Percentiles rank a stretch among this genome's conserved stretches.
phyloP scores from a whole-genome alignment of 1,140 invertebrate genomes.

The Trichoplusia ni region DNA sequence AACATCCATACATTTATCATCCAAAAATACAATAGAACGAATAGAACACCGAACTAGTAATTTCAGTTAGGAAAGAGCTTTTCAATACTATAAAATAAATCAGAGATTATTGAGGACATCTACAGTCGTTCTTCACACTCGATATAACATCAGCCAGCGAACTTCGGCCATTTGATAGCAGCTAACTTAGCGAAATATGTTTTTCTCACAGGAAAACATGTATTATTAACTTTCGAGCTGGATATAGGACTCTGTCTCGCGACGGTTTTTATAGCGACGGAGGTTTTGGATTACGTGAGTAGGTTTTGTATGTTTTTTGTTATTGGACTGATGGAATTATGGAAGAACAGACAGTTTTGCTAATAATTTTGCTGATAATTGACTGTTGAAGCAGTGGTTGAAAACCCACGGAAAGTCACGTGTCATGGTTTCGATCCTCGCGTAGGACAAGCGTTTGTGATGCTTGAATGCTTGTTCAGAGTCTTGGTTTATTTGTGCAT shows the following conservation, averaged over 20 bases:
- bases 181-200: constrained; percentile 32
- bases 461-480: too few species aligned
- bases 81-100: constrained; percentile 31
- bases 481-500: too few species aligned
- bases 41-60: not conserved
- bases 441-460: too few species aligned
- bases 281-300: too few species aligned
- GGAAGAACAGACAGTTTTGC: too few species aligned
- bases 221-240: constrained; percentile 3
- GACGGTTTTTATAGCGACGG: too few species aligned
- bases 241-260: not conserved
- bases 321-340: too few species aligned
- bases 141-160: constrained; percentile 24
- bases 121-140: constrained; percentile 21
- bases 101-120: constrained; percentile 30
- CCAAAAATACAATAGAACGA: not conserved
- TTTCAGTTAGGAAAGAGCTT: constrained; percentile 12
- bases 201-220: constrained; percentile 17
- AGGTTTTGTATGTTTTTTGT: too few species aligned
- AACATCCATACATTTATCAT: not conserved
- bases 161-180: constrained; percentile 28
- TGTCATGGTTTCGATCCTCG: too few species aligned
- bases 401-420: too few species aligned
- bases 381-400: too few species aligned
- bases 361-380: too few species aligned